Conservation (phyloP, 2,888 invertebrate genomes). For the Lumbricus terrestris region DNA sequence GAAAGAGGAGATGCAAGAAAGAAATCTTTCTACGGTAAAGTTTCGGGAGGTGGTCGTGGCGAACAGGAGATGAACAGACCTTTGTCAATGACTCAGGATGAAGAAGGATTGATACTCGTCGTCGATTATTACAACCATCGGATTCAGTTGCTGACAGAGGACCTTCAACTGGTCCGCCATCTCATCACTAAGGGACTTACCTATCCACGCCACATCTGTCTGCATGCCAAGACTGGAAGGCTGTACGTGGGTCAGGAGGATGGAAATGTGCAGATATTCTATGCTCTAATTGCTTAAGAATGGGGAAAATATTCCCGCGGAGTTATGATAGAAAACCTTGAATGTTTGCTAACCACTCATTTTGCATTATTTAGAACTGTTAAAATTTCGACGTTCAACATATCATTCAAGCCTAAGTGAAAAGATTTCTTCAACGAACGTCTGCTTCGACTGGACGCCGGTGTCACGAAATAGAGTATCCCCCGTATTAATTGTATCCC, state of each 20-base stretch:
- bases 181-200: background rate
- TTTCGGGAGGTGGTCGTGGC: background rate
- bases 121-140: constrained; percentile 3
- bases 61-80: background rate
- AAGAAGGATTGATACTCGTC: background rate
- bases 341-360: too few relatives aligned
- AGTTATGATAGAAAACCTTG: too few relatives aligned
- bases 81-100: background rate
- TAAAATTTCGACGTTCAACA: too few relatives aligned
- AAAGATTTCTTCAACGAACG: too few relatives aligned
- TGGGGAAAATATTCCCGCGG: too few relatives aligned
- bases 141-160: constrained; percentile 6
- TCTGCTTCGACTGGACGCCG: too few relatives aligned
- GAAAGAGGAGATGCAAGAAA: background rate
- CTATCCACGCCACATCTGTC: background rate
- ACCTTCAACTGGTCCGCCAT: background rate
- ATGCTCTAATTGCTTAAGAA: background rate
- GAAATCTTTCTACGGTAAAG: background rate
- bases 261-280: background rate
- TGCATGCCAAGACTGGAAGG: background rate
- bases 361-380: too few relatives aligned
- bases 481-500: too few relatives aligned
- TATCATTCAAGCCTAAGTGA: too few relatives aligned
- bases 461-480: too few relatives aligned
- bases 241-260: background rate